A percentile compares a stretch with the other conserved stretches of the same genome.
Evolutionary conservation across 1,140 invertebrate genomes (phyloP).

Genomic region (Drosophila kurseongensis): DNA sequence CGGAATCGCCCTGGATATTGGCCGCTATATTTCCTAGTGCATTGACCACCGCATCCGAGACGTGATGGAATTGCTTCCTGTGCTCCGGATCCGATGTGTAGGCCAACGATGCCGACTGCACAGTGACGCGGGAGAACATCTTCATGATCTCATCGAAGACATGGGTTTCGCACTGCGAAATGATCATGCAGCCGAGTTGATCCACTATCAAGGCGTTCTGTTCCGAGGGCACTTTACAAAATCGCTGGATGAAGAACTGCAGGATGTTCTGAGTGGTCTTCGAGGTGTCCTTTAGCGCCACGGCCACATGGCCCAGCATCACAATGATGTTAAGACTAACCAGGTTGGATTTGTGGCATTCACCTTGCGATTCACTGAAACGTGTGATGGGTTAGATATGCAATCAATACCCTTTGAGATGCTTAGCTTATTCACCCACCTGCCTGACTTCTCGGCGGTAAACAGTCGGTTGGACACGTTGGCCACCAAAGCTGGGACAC

Average conservation of each 20-base stretch:
- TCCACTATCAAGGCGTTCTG: slow-evolving; percentile 98
- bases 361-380: slow-evolving; percentile 87
- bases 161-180: slow-evolving; percentile 92
- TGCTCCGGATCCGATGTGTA: slow-evolving; percentile 91
- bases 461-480: slow-evolving; percentile 97
- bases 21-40: slow-evolving; percentile 97
- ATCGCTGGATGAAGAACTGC: slow-evolving; percentile 98
- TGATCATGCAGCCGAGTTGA: slow-evolving; percentile 98
- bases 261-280: slow-evolving; percentile 97
- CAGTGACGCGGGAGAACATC: slow-evolving; percentile 97
- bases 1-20: slow-evolving; percentile 94
- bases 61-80: slow-evolving; percentile 88
- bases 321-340: slow-evolving; percentile 98
- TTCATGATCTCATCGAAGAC: slow-evolving; percentile 98
- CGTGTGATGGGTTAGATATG: too few species aligned
- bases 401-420: too few species aligned
- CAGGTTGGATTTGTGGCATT: slow-evolving; percentile 87
- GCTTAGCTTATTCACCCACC: slow-evolving; percentile 85
- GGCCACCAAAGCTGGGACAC: slow-evolving; percentile 96
- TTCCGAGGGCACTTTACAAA: slow-evolving; percentile 94
- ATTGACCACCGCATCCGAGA: slow-evolving; percentile 97
- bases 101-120: slow-evolving; percentile 95
- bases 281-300: slow-evolving; percentile 95
- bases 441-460: slow-evolving; percentile 92
- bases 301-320: slow-evolving; percentile 98